Evolutionary conservation across 2,888 invertebrate species (phyloP).

Genomic region (Agrypnus murinus): DNA sequence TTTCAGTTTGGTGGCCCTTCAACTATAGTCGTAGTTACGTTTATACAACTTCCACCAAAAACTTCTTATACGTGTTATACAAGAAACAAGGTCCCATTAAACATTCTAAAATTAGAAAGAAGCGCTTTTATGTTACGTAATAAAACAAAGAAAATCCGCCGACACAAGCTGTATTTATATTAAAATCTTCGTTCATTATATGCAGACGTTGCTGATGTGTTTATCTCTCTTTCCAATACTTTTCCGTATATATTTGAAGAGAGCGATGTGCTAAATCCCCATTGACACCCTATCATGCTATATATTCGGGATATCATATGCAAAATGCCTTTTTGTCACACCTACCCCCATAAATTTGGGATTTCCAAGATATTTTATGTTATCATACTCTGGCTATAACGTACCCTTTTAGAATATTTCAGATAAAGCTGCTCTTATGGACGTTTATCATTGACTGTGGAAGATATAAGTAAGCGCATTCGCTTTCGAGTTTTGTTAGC

Average conservation of each 20-base stretch:
- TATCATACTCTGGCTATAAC: conserved; percentile 54
- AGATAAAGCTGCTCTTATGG: conserved; percentile 49
- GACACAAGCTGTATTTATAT: conserved; percentile 36
- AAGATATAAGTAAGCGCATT: conserved; percentile 32
- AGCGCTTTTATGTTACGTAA: conserved; percentile 17
- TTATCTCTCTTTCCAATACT: conserved; percentile 34
- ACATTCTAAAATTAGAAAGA: conserved; percentile 38
- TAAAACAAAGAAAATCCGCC: conserved; percentile 22
- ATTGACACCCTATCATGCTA: conserved; percentile 49
- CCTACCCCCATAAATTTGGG: conserved; percentile 66
- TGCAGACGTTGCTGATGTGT: conserved; percentile 24
- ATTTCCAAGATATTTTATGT: conserved; percentile 63
- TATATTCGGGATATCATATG: conserved; percentile 63
- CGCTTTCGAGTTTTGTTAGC: conserved; percentile 31
- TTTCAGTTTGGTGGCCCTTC: no score
- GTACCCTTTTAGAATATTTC: conserved; percentile 50
- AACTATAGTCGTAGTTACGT: conserved; percentile 36
- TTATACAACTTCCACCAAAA: conserved; percentile 19
- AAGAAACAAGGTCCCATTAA: conserved; percentile 25
- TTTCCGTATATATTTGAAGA: conserved; percentile 36
- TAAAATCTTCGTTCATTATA: conserved; percentile 33
- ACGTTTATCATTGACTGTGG: conserved; percentile 48
- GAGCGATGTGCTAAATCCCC: conserved; percentile 46
- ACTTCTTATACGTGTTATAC: conserved; percentile 32
- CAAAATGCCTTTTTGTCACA: conserved; percentile 67